These are phyloP conservation scores for Hemibagrus guttatus DNA, from an alignment of 2,797 vertebrate genomes.

Conservation along the genomic window DNA sequence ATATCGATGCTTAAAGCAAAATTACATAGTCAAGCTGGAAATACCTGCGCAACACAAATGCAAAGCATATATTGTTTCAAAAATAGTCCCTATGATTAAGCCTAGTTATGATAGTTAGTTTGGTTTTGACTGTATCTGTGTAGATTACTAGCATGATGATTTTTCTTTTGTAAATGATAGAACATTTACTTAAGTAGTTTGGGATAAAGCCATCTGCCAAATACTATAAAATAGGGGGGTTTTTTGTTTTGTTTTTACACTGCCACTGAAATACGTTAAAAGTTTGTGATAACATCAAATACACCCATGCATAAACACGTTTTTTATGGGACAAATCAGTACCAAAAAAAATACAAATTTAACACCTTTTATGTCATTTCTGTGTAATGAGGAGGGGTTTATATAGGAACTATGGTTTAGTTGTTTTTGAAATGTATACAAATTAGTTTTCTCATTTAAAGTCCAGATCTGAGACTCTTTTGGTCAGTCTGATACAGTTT, in stretches of 20 bases:
- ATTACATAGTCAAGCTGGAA: not conserved
- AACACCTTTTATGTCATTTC: not conserved
- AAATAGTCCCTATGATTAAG: not conserved
- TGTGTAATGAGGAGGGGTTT: not conserved
- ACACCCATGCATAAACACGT: not conserved
- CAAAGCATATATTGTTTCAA: not conserved
- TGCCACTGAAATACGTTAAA: not conserved
- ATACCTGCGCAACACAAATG: not conserved
- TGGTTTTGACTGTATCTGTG: no score
- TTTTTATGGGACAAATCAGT: not conserved
- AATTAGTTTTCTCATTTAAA: not conserved
- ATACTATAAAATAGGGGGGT: no score
- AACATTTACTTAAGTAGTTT: no score
- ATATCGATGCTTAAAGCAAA: not conserved
- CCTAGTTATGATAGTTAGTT: not conserved
- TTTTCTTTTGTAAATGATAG: no score
- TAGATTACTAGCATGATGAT: no score
- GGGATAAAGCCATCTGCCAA: no score
- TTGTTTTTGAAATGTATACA: not conserved
- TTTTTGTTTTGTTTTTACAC: no score
- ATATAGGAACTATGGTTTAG: not conserved
- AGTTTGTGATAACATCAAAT: not conserved
- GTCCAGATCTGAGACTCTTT: not conserved
- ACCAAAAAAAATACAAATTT: not conserved
- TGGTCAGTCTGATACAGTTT: not conserved